Conservation (phyloP, 2,113 vertebrate species). For the Forbesichthys agassizii region DNA sequence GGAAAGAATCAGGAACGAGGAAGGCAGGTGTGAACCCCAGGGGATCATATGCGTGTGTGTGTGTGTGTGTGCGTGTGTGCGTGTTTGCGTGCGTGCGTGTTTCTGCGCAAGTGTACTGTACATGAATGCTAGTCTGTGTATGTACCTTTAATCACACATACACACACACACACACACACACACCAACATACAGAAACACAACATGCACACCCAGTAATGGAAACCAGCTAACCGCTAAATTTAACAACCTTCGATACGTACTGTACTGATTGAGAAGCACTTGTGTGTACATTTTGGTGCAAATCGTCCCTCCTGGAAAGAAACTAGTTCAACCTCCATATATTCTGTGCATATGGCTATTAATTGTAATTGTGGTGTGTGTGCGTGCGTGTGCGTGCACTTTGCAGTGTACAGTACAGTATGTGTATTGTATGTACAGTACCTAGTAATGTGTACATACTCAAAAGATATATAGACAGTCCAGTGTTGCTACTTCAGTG, state of each 20-base stretch:
- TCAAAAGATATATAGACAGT: conserved; percentile 64
- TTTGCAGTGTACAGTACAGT: background rate
- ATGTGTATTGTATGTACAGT: conserved; percentile 40
- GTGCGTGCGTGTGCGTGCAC: conserved; percentile 22
- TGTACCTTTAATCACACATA: conserved; percentile 36
- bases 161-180: conserved; percentile 24
- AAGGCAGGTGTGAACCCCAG: background rate
- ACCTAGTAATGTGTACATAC: conserved; percentile 47
- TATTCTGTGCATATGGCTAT: conserved; percentile 27
- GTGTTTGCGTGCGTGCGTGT: background rate
- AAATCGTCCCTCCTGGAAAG: conserved; percentile 40
- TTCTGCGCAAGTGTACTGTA: background rate
- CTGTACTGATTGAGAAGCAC: conserved; percentile 37
- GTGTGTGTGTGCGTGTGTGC: conserved; percentile 7
- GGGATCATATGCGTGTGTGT: conserved; percentile 16
- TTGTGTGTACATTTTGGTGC: conserved; percentile 28
- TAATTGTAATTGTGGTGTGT: conserved; percentile 37
- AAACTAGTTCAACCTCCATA: conserved; percentile 49
- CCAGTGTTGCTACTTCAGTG: conserved; percentile 88
- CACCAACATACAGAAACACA: conserved; percentile 22
- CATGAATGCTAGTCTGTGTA: conserved; percentile 41
- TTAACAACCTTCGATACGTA: conserved; percentile 26
- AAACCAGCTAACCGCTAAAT: conserved; percentile 31
- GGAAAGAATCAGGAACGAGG: conserved; percentile 26
- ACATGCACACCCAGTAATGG: background rate